Evolutionary conservation across 2,113 vertebrate species (phyloP).

Genomic region (Tyrannus savana): DNA sequence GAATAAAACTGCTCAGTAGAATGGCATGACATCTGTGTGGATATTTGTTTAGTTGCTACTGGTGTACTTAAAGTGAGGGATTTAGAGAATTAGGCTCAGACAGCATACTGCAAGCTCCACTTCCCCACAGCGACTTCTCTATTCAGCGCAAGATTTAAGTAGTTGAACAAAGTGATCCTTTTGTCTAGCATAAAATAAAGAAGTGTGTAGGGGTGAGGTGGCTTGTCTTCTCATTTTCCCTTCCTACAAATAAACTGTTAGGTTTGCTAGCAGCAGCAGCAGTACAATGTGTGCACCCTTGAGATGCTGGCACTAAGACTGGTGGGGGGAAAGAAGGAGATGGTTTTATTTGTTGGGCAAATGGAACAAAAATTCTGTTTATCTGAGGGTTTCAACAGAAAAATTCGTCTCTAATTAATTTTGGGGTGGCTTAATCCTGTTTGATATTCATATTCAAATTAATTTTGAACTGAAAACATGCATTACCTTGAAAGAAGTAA

Average conservation of each 20-base stretch:
- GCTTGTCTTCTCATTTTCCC: neutral
- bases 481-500: neutral
- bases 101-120: neutral
- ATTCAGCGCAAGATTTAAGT: conserved; percentile 27
- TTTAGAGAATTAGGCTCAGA: conserved; percentile 53
- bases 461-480: neutral
- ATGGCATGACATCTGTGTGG: conserved; percentile 57
- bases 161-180: conserved; percentile 43
- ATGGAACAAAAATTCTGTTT: neutral
- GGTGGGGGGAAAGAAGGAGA: neutral
- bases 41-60: conserved; percentile 58
- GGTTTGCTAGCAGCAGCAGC: neutral
- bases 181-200: conserved; percentile 29
- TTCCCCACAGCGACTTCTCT: conserved; percentile 11
- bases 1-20: conserved; percentile 51
- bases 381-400: neutral
- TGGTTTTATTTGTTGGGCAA: neutral
- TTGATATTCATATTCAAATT: neutral
- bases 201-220: neutral
- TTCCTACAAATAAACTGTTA: neutral
- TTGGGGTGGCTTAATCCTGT: neutral
- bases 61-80: conserved; percentile 57
- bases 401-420: neutral
- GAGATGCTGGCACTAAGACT: neutral
- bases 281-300: neutral